phyloP scores from a whole-genome alignment of 2,888 invertebrate species.

The Drosophila helvetica region DNA sequence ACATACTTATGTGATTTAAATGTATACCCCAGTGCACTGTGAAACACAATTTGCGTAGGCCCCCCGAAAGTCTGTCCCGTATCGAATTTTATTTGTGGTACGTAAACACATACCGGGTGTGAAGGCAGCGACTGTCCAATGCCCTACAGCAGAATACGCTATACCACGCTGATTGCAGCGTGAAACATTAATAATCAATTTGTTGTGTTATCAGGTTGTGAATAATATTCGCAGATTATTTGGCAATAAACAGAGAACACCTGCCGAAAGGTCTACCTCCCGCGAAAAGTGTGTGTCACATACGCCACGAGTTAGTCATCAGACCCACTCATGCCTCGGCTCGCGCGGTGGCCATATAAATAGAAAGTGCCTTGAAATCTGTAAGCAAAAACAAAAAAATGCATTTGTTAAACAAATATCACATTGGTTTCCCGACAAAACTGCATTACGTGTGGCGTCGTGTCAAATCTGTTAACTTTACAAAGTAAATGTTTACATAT shows the following conservation, averaged over 20 bases:
- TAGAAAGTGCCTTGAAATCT: constrained; percentile 24
- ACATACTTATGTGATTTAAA: constrained; percentile 22
- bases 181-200: neutral
- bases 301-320: constrained; percentile 36
- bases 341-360: constrained; percentile 6
- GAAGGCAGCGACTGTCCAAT: neutral
- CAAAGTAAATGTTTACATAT: neutral
- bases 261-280: constrained; percentile 5
- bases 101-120: neutral
- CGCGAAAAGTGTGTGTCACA: constrained; percentile 26
- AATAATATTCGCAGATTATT: constrained; percentile 12
- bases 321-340: neutral
- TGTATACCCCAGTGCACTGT: constrained; percentile 6
- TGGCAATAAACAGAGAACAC: neutral
- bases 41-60: neutral
- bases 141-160: neutral
- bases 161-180: neutral
- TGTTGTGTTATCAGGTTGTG: constrained; percentile 4
- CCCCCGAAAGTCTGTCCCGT: neutral
- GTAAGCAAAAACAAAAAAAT: constrained; percentile 10
- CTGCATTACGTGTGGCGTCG: neutral
- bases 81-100: neutral
- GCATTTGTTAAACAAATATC: neutral
- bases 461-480: neutral
- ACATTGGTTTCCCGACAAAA: neutral